These are phyloP conservation scores for Mirounga angustirostris DNA, from an alignment of 2,113 vertebrate genomes.

Conservation along the genomic window DNA sequence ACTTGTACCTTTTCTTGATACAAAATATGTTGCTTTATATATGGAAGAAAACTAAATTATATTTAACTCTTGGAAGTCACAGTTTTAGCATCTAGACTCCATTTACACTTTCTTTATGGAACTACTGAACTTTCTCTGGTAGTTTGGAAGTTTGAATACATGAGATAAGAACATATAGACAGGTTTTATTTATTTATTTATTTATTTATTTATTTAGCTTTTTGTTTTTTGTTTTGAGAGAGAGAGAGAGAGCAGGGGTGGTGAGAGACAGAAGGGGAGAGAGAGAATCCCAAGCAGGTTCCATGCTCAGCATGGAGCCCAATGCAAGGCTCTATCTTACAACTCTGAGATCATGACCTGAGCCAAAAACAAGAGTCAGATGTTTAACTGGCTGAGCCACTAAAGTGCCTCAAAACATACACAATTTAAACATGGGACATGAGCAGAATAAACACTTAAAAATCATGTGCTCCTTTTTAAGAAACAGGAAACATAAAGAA, in stretches of 20 bases:
- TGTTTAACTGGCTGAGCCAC: background rate
- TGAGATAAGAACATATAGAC: background rate
- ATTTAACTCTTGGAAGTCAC: background rate
- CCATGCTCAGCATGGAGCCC: background rate
- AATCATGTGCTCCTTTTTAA: background rate
- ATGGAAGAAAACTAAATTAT: background rate
- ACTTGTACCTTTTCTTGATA: background rate
- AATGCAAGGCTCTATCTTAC: background rate
- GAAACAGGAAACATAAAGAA: background rate
- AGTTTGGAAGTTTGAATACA: background rate
- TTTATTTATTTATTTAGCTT: too few relatives aligned
- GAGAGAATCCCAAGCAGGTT: background rate
- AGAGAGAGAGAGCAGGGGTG: background rate
- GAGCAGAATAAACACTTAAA: background rate
- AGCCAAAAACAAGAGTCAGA: background rate
- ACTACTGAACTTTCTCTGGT: background rate
- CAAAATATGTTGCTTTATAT: background rate
- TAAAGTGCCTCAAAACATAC: background rate
- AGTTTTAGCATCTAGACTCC: background rate
- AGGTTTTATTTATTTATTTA: background rate
- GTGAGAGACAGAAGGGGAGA: background rate
- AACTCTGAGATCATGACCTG: background rate
- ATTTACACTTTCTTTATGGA: background rate
- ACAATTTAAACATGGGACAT: background rate
- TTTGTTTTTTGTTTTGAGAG: background rate